Evolutionary conservation across 2,888 invertebrate species (phyloP).

Genomic region (Eupeodes latifasciatus): DNA sequence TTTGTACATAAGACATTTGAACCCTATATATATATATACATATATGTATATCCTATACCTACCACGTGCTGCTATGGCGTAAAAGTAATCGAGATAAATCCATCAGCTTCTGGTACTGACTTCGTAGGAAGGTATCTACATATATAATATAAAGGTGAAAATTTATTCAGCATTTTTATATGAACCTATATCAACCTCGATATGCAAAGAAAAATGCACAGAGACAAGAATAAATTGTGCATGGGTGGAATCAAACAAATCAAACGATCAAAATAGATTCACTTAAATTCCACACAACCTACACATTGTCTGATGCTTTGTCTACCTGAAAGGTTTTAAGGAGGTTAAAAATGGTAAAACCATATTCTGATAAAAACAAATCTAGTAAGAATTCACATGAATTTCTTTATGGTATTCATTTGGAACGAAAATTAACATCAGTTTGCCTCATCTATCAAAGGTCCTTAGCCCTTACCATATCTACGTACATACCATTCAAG

Average conservation of each 20-base stretch:
- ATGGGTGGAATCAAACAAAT: constrained; percentile 12
- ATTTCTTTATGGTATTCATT: constrained; percentile 12
- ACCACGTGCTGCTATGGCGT: neutral
- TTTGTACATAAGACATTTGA: neutral
- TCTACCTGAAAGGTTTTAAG: too few relatives aligned
- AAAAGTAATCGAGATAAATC: neutral
- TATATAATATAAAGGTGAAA: neutral
- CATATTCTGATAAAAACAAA: neutral
- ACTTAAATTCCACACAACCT: neutral
- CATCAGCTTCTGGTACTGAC: neutral
- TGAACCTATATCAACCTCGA: too few relatives aligned
- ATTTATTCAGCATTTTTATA: neutral
- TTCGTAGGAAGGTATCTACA: neutral
- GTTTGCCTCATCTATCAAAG: constrained; percentile 29
- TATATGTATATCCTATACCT: too few relatives aligned
- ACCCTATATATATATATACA: too few relatives aligned
- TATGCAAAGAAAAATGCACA: neutral
- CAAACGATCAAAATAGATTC: constrained; percentile 8
- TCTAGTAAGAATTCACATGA: constrained; percentile 1
- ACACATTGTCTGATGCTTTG: too few relatives aligned
- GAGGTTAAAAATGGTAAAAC: neutral
- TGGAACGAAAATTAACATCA: constrained; percentile 23
- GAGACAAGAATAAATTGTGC: constrained; percentile 5
- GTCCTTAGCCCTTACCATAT: neutral
- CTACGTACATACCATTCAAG: neutral